A percentile compares a stretch with the other conserved stretches of the same genome.
Conservation (phyloP, 2,888 invertebrate genomes). For the Listrodromus nycthemerus region DNA sequence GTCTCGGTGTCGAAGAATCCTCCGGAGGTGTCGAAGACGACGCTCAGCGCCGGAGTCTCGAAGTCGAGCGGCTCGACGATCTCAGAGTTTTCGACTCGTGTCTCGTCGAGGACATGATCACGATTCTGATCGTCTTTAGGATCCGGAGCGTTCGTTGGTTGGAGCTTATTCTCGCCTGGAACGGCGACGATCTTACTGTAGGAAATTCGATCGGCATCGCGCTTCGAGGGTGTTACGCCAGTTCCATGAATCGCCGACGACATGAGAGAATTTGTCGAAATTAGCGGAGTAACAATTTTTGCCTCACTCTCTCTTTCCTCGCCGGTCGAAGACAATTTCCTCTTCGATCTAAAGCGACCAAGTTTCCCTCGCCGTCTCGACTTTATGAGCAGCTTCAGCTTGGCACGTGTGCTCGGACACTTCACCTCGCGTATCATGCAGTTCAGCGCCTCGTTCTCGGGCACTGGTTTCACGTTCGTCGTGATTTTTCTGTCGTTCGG, state of each 20-base stretch:
- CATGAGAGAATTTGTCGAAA: background rate
- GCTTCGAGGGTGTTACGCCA: background rate
- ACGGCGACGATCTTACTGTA: background rate
- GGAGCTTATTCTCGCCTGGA: background rate
- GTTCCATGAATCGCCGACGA: background rate
- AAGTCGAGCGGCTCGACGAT: background rate
- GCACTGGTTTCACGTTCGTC: background rate
- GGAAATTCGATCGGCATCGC: background rate
- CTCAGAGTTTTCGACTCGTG: background rate
- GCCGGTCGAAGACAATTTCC: background rate
- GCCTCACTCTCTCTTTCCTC: background rate
- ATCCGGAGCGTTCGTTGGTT: background rate
- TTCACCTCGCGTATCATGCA: slow-evolving; percentile 38
- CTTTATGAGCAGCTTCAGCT: slow-evolving; percentile 43
- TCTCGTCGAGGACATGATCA: background rate
- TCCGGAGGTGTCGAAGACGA: background rate
- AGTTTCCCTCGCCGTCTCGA: slow-evolving; percentile 16
- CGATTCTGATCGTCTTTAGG: background rate
- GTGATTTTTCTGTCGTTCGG: slow-evolving; percentile 24
- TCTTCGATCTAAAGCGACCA: background rate
- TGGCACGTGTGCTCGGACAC: slow-evolving; percentile 29
- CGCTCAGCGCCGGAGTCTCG: slow-evolving; percentile 24
- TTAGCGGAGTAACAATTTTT: background rate
- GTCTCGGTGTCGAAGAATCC: slow-evolving; percentile 37
- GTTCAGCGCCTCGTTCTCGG: slow-evolving; percentile 38